These are phyloP conservation scores for Leucophora obtusa DNA, from an alignment of 2,888 invertebrate genomes.

Conservation along the genomic window DNA sequence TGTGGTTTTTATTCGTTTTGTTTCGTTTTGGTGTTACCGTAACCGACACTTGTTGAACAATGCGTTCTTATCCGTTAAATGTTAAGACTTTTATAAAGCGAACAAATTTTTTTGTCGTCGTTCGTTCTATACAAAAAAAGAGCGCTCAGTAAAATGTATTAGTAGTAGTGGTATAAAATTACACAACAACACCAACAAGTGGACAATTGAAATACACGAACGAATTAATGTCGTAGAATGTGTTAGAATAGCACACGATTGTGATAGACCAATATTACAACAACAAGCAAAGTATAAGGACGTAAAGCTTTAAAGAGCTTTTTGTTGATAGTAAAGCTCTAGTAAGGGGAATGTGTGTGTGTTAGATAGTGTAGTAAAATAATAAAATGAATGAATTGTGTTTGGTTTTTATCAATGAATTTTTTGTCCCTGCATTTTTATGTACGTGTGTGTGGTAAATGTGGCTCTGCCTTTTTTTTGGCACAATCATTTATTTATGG, in stretches of 20 bases:
- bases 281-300: conserved; percentile 14
- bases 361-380: neutral
- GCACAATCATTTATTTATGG: too few species aligned
- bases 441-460: too few species aligned
- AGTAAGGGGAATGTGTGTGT: neutral
- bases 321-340: conserved; percentile 70
- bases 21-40: conserved; percentile 50
- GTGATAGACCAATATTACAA: neutral
- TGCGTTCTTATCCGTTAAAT: conserved; percentile 68
- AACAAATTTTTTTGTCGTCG: conserved; percentile 25
- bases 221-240: conserved; percentile 66
- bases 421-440: conserved; percentile 15
- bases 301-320: conserved; percentile 48
- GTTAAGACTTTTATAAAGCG: conserved; percentile 59
- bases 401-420: conserved; percentile 72
- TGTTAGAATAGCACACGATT: conserved; percentile 12
- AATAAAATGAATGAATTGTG: conserved; percentile 35
- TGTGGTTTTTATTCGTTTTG: conserved; percentile 4
- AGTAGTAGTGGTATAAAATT: neutral
- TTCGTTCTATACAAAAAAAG: conserved; percentile 16
- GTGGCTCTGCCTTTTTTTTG: too few species aligned
- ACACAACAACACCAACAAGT: conserved; percentile 56
- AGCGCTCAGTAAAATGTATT: conserved; percentile 2
- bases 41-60: conserved; percentile 79
- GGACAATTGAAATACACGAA: conserved; percentile 56